A percentile compares a stretch with the other conserved stretches of the same genome.
These are phyloP conservation scores for Semicossyphus pulcher DNA, from an alignment of 2,113 vertebrate species.

Conservation along the genomic window DNA sequence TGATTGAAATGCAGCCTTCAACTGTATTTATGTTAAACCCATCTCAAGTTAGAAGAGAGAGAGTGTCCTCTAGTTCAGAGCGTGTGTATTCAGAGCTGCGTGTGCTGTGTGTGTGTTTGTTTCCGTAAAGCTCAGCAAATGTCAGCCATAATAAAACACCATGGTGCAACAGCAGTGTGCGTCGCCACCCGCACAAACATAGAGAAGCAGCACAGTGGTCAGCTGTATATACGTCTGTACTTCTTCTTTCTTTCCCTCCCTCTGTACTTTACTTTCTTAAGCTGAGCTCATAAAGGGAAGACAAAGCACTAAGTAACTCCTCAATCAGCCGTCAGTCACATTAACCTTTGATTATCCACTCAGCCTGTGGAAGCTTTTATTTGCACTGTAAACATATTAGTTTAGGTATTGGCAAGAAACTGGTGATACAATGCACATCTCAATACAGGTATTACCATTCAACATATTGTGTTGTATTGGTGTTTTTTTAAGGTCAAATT, in stretches of 20 bases:
- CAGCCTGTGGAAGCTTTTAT: conserved; percentile 1
- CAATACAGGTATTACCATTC: no score
- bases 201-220: conserved; percentile 20
- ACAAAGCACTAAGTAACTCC: not conserved
- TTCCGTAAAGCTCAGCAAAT: conserved; percentile 70
- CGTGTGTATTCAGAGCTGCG: conserved; percentile 15
- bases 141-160: conserved; percentile 63
- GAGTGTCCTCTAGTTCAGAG: not conserved
- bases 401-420: no score
- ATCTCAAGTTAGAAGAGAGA: not conserved
- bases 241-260: not conserved
- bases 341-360: not conserved
- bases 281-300: not conserved
- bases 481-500: no score
- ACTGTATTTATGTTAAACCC: not conserved
- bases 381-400: not conserved
- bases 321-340: not conserved
- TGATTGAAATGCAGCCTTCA: not conserved
- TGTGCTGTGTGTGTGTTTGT: conserved; percentile 53
- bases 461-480: no score
- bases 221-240: conserved; percentile 18
- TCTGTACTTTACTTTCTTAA: not conserved
- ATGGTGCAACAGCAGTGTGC: conserved; percentile 45
- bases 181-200: conserved; percentile 39
- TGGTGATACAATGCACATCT: no score